Conservation (phyloP, 37 sponge, comb jelly and placozoan genomes). For the Amphimedon queenslandica region DNA sequence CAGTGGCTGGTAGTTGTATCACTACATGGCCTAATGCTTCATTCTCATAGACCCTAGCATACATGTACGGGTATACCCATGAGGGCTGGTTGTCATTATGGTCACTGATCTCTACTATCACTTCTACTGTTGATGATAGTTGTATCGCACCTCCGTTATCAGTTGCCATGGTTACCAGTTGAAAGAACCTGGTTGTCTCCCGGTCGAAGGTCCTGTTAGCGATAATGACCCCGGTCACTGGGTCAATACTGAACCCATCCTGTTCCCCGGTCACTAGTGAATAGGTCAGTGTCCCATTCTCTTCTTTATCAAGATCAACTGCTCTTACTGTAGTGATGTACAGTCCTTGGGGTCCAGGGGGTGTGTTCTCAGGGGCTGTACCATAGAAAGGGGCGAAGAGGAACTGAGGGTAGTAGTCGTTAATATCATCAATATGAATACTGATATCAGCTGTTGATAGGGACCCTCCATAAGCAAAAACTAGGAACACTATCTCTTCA, state of each 20-base stretch:
- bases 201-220: slow-evolving; percentile 24
- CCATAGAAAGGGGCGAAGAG: neutral
- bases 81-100: slow-evolving; percentile 76
- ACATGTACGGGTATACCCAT: slow-evolving; percentile 49
- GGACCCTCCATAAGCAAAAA: slow-evolving; percentile 23
- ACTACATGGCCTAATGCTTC: slow-evolving; percentile 29
- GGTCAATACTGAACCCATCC: slow-evolving; percentile 42
- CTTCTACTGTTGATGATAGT: slow-evolving; percentile 18
- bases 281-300: slow-evolving; percentile 49
- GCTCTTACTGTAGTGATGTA: slow-evolving; percentile 29
- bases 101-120: slow-evolving; percentile 55
- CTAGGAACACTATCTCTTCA: slow-evolving; percentile 25
- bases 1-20: slow-evolving; percentile 31
- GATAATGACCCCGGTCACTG: slow-evolving; percentile 35
- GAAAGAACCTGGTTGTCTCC: slow-evolving; percentile 18
- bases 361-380: slow-evolving; percentile 31
- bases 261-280: slow-evolving; percentile 5
- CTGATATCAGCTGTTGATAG: slow-evolving; percentile 25
- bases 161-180: slow-evolving; percentile 34
- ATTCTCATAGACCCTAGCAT: slow-evolving; percentile 54
- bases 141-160: slow-evolving; percentile 34
- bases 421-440: slow-evolving; percentile 33
- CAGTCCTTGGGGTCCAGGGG: slow-evolving; percentile 26
- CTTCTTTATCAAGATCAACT: slow-evolving; percentile 40
- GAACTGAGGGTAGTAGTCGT: slow-evolving; percentile 48